Evolutionary conservation across 53 echinoderm and acorn worm genomes (phyloP).

Genomic region (Echinarachnius parma): DNA sequence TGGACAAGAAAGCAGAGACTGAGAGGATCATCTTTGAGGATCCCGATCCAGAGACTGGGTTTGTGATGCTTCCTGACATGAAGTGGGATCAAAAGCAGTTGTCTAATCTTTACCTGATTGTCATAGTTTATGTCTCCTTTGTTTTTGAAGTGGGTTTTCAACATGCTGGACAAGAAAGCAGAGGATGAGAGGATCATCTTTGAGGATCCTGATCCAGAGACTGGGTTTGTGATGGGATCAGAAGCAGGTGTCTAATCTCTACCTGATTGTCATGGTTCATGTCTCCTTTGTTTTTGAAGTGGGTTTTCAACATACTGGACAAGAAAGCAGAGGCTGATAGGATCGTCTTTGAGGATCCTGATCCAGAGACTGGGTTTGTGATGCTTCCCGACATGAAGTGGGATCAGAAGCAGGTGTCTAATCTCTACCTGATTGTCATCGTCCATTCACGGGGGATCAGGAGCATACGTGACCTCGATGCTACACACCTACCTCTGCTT

Average conservation of each 20-base stretch:
- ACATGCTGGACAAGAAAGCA: slow-evolving; percentile 89
- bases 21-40: slow-evolving; percentile 87
- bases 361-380: slow-evolving; percentile 79
- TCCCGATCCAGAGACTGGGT: slow-evolving; percentile 73
- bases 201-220: slow-evolving; percentile 80
- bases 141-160: slow-evolving; percentile 83
- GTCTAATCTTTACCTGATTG: slow-evolving; percentile 76
- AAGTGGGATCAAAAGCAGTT: slow-evolving; percentile 89
- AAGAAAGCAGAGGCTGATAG: slow-evolving; percentile 86
- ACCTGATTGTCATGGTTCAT: slow-evolving; percentile 84
- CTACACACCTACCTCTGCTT: slow-evolving; percentile 76
- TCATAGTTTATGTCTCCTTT: slow-evolving; percentile 76
- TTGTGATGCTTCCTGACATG: slow-evolving; percentile 90
- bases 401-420: slow-evolving; percentile 71
- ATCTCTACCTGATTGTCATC: slow-evolving; percentile 87
- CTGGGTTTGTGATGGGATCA: slow-evolving; percentile 91
- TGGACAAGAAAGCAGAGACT: slow-evolving; percentile 86
- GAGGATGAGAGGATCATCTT: slow-evolving; percentile 78
- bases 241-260: slow-evolving; percentile 67
- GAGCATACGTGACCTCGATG: slow-evolving; percentile 74
- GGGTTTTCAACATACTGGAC: slow-evolving; percentile 95
- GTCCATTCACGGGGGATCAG: slow-evolving; percentile 66
- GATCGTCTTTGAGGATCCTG: slow-evolving; percentile 80
- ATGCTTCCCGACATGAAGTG: slow-evolving; percentile 97
- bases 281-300: slow-evolving; percentile 57